Base-by-base conservation (phyloP, 2,888 invertebrate species). In the Helleia helle region DNA sequence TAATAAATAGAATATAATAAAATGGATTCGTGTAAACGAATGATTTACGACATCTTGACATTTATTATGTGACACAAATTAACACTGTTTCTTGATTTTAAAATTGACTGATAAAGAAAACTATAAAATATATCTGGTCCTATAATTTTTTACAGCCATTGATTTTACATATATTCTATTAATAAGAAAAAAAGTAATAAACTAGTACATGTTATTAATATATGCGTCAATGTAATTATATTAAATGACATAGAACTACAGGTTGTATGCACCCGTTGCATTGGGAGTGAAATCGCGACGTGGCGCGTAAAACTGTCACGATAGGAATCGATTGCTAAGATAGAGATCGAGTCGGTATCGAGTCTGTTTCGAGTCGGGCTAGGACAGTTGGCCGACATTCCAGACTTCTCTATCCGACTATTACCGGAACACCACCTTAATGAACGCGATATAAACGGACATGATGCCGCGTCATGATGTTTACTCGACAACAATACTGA, bases 281-380 rank as follows among this genome's bases (percentile, higher is more conserved):
- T 59, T 59, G 55, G 60, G 58, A 65, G 65, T 59, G n/a, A n/a
- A n/a, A 65, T 64, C 57, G 64, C 62, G 65, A 71, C 62, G 55
- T 62, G 63, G 67, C 71, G 76, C 75, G 76, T 79, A 74, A 77
- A 80, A 73, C 73, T 79, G 77, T 73, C 80, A 55, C 57, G 79
- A 80, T 81, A 74, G 69, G 66, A 64, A 77, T 80, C 80, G 60
- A 69, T 70, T 59, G 65, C 62, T 41, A 51, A 66, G 80, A 79
- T 77, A 71, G 60, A 54, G 58, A 76, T 79, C 74, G 62, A n/a
- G 36, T 65, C 65, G 51, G 56, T n/a, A n/a, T n/a, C n/a, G n/a
- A n/a, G n/a, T n/a, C n/a, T n/a, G n/a, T n/a, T n/a, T n/a, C n/a
- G n/a, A n/a, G n/a, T 51, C 60, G 47, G 49, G 54, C 50, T 58